Evolutionary conservation across 2,797 vertebrate species (phyloP), one percentile per base, ranked within the genome.

Genomic region (Coccyzus lansbergi): DNA sequence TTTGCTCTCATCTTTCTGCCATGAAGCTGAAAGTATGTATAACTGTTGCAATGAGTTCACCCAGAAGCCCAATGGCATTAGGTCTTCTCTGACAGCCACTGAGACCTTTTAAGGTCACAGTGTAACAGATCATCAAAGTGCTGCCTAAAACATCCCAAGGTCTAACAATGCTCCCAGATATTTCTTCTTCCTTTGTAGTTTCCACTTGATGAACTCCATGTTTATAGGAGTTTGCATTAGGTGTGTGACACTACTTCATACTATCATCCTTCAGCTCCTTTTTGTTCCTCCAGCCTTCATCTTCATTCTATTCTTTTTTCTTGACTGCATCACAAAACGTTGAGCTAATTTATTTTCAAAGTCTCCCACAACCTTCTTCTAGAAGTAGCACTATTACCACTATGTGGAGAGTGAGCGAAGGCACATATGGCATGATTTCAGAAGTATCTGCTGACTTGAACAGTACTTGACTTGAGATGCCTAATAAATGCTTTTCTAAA

Each of bases 361-460:
- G 81, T 94, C 92, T 95, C 82, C 85, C 83, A 94, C 72, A 74
- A 83, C 42, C 31, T 94, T 64, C 79, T 92, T 92, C 67, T 51
- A 83, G 92, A 90, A 89, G 48, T 16, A 94, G 46, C 79, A 83
- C 87, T 89, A 95, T 95, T 68, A 83, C 86, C 62, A 59, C 71
- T 78, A 89, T 44, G 58, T 12, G 36, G 75, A 80, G 56, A 93
- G 46, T 14, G 79, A 95, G 76, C 69, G 92, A 48, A 95, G 79
- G 88, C 86, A 91, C 94, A 95, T 95, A 94, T 89, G 87, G 90
- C 86, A 93, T 40, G 44, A 75, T 89, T 91, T 95, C 84, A 95
- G 91, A 90, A 95, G 53, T 83, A 94, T 87, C 90, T 92, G 72
- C 62, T 93, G 95, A 93, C 86, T 63, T 86, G 80, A 93, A 74